These are phyloP conservation scores for Oreocharis arfaki DNA, from an alignment of 2,113 vertebrate species.

Conservation along the genomic window DNA sequence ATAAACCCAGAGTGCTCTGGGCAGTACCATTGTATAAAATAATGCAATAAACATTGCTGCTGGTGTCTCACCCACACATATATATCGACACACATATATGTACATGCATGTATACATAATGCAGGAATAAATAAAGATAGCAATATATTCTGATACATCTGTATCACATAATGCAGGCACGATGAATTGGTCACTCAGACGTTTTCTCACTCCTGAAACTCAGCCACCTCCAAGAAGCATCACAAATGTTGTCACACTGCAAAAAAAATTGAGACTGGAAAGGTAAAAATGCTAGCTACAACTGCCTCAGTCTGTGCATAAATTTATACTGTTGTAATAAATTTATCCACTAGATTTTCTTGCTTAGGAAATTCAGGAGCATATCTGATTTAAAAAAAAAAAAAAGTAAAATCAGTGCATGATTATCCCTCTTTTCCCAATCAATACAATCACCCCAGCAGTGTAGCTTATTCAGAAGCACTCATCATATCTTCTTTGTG, in stretches of 20 bases:
- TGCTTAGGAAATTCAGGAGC: slow-evolving; percentile 6
- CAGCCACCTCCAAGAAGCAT: background rate
- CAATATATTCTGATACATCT: background rate
- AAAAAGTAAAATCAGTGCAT: background rate
- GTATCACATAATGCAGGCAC: background rate
- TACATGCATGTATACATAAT: background rate
- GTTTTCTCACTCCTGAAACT: background rate
- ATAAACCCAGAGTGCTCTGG: background rate
- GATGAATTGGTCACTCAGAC: background rate
- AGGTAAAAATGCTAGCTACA: background rate
- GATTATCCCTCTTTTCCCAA: slow-evolving; percentile 34
- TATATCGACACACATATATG: background rate
- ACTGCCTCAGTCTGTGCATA: background rate
- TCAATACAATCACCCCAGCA: slow-evolving; percentile 19
- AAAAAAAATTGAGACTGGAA: background rate
- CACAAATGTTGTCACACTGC: background rate
- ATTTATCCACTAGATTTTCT: background rate
- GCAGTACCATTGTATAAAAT: background rate
- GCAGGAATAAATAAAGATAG: background rate
- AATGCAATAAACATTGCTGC: background rate
- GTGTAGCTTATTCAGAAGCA: slow-evolving; percentile 25
- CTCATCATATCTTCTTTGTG: slow-evolving; percentile 38
- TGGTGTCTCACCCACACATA: background rate
- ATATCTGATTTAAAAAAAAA: background rate
- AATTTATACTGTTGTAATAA: background rate